phyloP scores from a whole-genome alignment of 2,113 vertebrate species.

The Elaphurus davidianus region DNA sequence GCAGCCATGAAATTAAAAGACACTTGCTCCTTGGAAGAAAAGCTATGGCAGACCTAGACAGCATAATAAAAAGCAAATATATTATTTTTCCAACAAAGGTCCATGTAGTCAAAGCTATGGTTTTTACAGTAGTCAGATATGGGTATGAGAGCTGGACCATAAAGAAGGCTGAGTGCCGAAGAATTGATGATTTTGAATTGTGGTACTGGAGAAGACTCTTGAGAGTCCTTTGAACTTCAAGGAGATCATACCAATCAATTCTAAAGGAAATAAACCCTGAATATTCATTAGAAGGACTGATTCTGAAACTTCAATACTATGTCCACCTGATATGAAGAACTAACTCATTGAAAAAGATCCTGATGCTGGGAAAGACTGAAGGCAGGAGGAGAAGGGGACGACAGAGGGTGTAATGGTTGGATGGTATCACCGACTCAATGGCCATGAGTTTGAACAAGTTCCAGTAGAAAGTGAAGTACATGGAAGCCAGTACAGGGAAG shows the following conservation, averaged over 20 bases:
- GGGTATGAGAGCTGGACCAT: not conserved
- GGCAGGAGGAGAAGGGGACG: not conserved
- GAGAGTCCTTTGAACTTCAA: not conserved
- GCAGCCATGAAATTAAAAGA: not conserved
- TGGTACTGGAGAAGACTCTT: not conserved
- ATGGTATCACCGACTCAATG: not conserved
- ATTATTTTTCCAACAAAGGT: not conserved
- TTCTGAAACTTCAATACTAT: not conserved
- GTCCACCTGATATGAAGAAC: not conserved
- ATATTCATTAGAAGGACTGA: not conserved
- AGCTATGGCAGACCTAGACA: not conserved
- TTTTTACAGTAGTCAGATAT: not conserved
- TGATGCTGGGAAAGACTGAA: not conserved
- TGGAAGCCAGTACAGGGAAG: not conserved
- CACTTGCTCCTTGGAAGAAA: not conserved
- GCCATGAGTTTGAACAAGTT: not conserved
- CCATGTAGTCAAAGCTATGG: not conserved
- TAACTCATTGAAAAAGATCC: not conserved
- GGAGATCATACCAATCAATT: not conserved
- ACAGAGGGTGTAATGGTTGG: not conserved
- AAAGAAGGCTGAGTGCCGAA: not conserved
- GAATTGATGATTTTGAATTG: not conserved
- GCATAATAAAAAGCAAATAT: not conserved
- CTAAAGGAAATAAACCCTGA: not conserved
- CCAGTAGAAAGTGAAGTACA: not conserved